Evolutionary conservation across 2,888 invertebrate genomes (phyloP), one percentile per base, ranked within the genome.

Genomic region (Loripinus fragilis): DNA sequence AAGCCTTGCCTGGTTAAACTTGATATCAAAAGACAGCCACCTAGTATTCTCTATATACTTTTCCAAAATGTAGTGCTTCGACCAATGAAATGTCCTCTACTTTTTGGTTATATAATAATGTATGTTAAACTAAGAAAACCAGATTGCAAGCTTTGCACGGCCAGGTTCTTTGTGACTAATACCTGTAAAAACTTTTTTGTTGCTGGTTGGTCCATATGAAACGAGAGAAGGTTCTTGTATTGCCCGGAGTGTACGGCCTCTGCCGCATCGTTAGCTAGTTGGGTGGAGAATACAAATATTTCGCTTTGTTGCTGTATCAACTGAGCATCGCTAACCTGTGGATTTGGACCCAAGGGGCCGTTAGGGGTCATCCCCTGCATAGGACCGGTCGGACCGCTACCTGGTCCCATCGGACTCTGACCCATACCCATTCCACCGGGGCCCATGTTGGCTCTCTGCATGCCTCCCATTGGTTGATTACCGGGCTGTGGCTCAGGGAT

Each of bases 261-360:
- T 0, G 98, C 98, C 7, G 98, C 98, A 92, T 97, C 97, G 94
- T 99, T 99, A 3, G 98, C 99, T 94, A 98, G 94, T 90, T 96
- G 95, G 12, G 99, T 98, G 30, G 98, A 97, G 95, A 99, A 99
- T 88, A 99, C 98, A 95, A 98, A 99, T 93, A 99, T 98, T 94
- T 98, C 98, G 94, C 97, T 98, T 94, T 98, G 98, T 94, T 99
- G 98, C 95, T 98, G 97, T 81, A 89, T 84, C 77, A 91, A 89
- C 33, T 85, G 89, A 25, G 85, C 86, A 42, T 91, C 90, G 38
- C 80, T 86, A 80, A 81, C 83, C 80, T 80, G 80, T 67, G 80
- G 78, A 7, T 70, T 76, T 25, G 71, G 71, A 41, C 78, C 76
- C 23, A 42, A 65, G 20, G 72, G 76, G 12, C 71, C 74, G 35